These are phyloP conservation scores for Scylla paramamosain DNA, from an alignment of 1,140 invertebrate species.

Conservation along the genomic window DNA sequence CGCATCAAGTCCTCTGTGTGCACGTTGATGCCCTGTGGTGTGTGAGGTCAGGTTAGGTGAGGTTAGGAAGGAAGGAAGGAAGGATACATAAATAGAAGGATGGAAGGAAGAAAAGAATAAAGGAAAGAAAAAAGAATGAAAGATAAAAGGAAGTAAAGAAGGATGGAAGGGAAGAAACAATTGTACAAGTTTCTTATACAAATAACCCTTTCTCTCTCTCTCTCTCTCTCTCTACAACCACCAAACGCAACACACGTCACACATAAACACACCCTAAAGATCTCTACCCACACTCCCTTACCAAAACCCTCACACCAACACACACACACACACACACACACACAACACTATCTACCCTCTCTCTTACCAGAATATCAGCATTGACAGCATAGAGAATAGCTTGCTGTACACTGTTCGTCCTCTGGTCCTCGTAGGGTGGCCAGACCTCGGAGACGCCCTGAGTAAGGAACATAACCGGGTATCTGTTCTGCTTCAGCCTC, in stretches of 20 bases:
- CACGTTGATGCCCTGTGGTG: slow-evolving; percentile 89
- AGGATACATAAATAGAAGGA: not conserved
- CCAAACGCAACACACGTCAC: too few species aligned
- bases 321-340: too few species aligned
- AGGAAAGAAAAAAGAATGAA: too few species aligned
- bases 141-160: too few species aligned
- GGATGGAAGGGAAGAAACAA: too few species aligned
- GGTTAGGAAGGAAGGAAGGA: slow-evolving; percentile 39
- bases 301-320: too few species aligned
- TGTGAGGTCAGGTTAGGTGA: not conserved
- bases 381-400: slow-evolving; percentile 90
- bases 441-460: slow-evolving; percentile 91
- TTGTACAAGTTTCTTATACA: too few species aligned
- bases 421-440: slow-evolving; percentile 89
- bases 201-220: too few species aligned
- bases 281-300: too few species aligned
- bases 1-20: slow-evolving; percentile 94
- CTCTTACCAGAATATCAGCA: slow-evolving; percentile 86
- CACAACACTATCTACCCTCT: too few species aligned
- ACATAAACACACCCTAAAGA: too few species aligned
- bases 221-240: too few species aligned
- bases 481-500: slow-evolving; percentile 95
- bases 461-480: slow-evolving; percentile 96
- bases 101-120: not conserved
- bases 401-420: slow-evolving; percentile 89